Conservation (phyloP, 2,113 vertebrate genomes). For the Callorhinus ursinus region DNA sequence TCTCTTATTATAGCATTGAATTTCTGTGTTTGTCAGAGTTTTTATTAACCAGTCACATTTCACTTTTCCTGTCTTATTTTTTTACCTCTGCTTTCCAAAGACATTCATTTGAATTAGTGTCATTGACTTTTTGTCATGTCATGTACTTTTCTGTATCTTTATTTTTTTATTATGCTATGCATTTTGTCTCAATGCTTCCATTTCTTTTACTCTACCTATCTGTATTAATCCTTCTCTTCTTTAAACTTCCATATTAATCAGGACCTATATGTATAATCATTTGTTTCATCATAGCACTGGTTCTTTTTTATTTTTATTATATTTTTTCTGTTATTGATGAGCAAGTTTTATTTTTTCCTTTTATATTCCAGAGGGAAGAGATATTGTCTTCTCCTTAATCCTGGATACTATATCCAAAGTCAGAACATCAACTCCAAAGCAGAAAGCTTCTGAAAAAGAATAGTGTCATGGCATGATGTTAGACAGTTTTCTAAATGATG, state of each 20-base stretch:
- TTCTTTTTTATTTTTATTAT: not conserved
- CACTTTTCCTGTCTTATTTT: not conserved
- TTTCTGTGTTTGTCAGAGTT: not conserved
- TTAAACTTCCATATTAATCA: not conserved
- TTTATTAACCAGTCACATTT: not conserved
- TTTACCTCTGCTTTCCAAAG: not conserved
- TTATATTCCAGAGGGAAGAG: constrained; percentile 17
- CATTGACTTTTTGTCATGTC: not conserved
- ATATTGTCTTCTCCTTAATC: not conserved
- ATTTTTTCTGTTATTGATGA: not conserved
- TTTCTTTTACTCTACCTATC: not conserved
- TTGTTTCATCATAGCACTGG: not conserved
- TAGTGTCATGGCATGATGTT: not conserved
- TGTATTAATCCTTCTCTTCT: not conserved
- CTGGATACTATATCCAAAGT: not conserved
- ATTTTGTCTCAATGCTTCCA: not conserved
- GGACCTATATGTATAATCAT: not conserved
- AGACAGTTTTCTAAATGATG: not conserved
- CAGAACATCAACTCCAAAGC: not conserved
- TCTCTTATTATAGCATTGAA: not conserved
- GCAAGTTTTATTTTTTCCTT: not conserved
- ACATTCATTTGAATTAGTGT: not conserved
- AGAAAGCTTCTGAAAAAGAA: not conserved
- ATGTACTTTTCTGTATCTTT: not conserved
- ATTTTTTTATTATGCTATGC: not conserved